phyloP scores from a whole-genome alignment of 2,888 invertebrate species.

The Meta bourneti region DNA sequence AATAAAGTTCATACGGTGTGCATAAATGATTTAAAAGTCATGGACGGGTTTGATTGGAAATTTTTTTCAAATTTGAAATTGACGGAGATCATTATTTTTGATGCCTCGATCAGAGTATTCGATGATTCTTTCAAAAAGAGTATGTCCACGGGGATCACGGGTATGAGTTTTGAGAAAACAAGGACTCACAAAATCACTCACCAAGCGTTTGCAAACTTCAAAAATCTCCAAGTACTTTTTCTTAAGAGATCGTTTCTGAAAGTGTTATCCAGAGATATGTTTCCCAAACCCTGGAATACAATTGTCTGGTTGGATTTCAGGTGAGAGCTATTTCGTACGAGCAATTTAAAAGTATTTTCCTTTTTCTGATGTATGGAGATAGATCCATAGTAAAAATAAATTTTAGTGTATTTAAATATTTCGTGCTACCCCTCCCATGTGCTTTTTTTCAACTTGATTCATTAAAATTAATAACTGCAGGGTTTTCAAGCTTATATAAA shows the following conservation, averaged over 20 bases:
- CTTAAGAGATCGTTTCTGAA: not conserved
- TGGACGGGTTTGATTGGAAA: not conserved
- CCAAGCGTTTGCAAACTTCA: not conserved
- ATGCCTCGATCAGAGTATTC: not conserved
- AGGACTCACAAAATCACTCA: not conserved
- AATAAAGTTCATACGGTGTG: not conserved
- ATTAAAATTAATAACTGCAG: no score
- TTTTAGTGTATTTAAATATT: not conserved
- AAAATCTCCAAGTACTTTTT: not conserved
- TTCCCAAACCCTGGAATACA: not conserved
- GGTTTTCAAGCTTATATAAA: no score
- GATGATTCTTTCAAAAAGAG: not conserved
- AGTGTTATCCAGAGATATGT: slow-evolving; percentile 2
- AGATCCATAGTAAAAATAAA: not conserved
- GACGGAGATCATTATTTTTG: not conserved
- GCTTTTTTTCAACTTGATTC: no score
- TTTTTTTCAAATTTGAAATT: not conserved
- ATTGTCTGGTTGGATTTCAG: not conserved
- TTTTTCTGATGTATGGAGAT: not conserved
- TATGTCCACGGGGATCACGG: not conserved
- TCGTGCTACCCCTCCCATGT: no score
- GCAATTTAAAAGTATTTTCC: not conserved
- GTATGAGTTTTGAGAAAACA: not conserved
- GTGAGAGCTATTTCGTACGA: not conserved
- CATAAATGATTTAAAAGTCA: not conserved